A percentile compares a stretch with the other conserved stretches of the same genome.
These are phyloP conservation scores for Leptinotarsa peninsularis DNA, from an alignment of 2,888 invertebrate genomes.

Conservation along the genomic window DNA sequence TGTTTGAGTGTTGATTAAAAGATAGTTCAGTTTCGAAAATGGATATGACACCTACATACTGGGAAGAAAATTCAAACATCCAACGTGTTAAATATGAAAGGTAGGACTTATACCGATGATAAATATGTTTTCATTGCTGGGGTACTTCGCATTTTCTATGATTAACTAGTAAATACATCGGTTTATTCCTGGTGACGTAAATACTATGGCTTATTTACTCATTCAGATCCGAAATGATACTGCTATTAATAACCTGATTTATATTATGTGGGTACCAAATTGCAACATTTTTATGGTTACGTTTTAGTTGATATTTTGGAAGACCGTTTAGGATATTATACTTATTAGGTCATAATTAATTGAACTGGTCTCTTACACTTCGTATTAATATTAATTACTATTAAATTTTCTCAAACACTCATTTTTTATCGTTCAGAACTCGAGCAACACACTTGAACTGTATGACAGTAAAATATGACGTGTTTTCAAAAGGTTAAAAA, in stretches of 20 bases:
- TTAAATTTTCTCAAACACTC: too few relatives aligned
- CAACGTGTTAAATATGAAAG: constrained; percentile 70
- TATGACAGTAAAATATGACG: too few relatives aligned
- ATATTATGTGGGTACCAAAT: constrained; percentile 40
- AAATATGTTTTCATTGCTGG: constrained; percentile 5
- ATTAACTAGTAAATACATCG: neutral
- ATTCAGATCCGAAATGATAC: constrained; percentile 42
- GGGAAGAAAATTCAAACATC: constrained; percentile 69
- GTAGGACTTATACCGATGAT: constrained; percentile 56
- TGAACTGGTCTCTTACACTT: too few relatives aligned
- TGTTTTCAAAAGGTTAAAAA: too few relatives aligned
- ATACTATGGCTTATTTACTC: constrained; percentile 40
- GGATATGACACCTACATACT: constrained; percentile 67
- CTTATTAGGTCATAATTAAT: neutral
- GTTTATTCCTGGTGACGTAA: constrained; percentile 37
- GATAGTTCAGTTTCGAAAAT: constrained; percentile 47
- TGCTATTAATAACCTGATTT: constrained; percentile 46
- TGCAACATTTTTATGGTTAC: constrained; percentile 35
- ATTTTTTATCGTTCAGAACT: too few relatives aligned
- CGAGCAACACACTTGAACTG: too few relatives aligned
- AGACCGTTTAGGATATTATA: too few relatives aligned
- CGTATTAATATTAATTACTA: too few relatives aligned
- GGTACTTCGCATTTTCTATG: constrained; percentile 24
- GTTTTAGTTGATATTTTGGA: neutral
- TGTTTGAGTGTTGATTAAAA: constrained; percentile 18